phyloP scores from a whole-genome alignment of 2,113 vertebrate species.

The Barnardius zonarius region DNA sequence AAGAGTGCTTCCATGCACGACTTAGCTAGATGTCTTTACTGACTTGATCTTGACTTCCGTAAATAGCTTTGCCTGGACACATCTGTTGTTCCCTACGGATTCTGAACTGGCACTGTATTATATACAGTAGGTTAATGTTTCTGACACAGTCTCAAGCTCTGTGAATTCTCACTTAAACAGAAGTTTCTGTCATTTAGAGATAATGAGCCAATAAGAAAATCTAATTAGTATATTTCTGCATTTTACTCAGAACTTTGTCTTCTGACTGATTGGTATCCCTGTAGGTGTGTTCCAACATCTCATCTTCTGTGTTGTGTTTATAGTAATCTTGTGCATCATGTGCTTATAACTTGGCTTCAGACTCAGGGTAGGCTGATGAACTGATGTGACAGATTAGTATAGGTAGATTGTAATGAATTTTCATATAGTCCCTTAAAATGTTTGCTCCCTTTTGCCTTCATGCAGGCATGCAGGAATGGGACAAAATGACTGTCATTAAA shows the following conservation, averaged over 20 bases:
- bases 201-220: neutral
- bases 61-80: neutral
- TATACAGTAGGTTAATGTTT: neutral
- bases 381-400: neutral
- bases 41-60: neutral
- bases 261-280: neutral
- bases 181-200: neutral
- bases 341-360: neutral
- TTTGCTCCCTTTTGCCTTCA: neutral
- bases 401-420: neutral
- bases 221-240: neutral
- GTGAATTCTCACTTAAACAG: neutral
- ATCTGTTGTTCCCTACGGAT: neutral
- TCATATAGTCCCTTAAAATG: neutral
- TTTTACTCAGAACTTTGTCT: neutral
- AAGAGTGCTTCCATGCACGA: neutral
- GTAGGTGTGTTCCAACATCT: neutral
- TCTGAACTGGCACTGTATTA: neutral
- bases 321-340: neutral
- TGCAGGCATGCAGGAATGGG: neutral
- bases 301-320: neutral
- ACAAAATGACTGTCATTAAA: neutral
- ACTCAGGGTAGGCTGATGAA: rapidly evolving
- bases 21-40: neutral
- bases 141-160: neutral